Base-by-base conservation (phyloP, 2,113 vertebrate genomes). In the Delphinus delphis region DNA sequence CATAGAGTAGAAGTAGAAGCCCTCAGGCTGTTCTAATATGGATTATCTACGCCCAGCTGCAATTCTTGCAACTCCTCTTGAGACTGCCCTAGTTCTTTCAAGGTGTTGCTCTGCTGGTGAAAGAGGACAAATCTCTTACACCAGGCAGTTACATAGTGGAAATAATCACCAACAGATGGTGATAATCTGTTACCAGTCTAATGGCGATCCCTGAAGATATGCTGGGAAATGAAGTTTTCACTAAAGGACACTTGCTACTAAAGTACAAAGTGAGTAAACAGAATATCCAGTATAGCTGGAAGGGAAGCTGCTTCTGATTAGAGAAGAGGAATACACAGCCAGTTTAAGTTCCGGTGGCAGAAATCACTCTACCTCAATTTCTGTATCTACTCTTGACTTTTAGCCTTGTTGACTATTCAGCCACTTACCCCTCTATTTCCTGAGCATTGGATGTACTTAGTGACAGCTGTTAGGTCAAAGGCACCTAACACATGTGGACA, bases 161-260 rank as follows among this genome's bases (percentile, higher is more conserved):
- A 88, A 93, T 85, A 84, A 92, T 85, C 8, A 6, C 84, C 97
- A 96, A 94, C 88, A 98, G 88, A 86, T 90, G 93, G 95, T 80
- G 96, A 98, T 96, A 98, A 98, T 97, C 97, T 97, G 88, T 91
- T 74, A 79, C 93, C 62, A 86, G 83, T 62, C 85, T 95, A 25
- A 94, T 0, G 10, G 97, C 83, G 67, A 97, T 98, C 96, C 98
- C 98, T 95, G 74, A 97, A 98, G 93, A 97, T 93, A 97, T 2
- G 33, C 96, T 63, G 81, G 97, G 94, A 98, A 98, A 98, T 93
- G 28, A 98, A 97, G 97, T 95, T 98, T 98, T 97, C 93, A 88
- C 90, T 95, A 94, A 89, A 86, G 92, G 85, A 83, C 82, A 87
- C 87, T 96, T 3, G 1, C 47, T 94, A 47, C 88, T 70, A 44